These are phyloP conservation scores for Oegoconia quadripuncta DNA, from an alignment of 2,888 invertebrate species.

Conservation along the genomic window DNA sequence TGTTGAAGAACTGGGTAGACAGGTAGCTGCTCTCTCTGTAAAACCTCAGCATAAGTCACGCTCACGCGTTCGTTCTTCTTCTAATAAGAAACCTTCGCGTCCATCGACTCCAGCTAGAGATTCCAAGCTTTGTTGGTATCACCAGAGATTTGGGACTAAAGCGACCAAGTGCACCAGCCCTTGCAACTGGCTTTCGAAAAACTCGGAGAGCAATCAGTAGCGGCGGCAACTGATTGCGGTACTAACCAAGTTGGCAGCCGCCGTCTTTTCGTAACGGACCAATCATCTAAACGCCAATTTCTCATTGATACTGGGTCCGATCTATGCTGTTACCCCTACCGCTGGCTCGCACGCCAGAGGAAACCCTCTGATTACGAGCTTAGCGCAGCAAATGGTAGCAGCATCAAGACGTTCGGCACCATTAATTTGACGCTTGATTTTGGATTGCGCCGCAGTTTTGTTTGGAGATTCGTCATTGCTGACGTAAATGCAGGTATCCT, in stretches of 20 bases:
- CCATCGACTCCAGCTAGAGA: background rate
- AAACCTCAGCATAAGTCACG: background rate
- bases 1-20: background rate
- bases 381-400: slow-evolving; percentile 10
- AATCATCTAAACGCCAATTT: slow-evolving; percentile 1
- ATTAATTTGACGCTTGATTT: background rate
- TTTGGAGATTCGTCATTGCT: slow-evolving; percentile 15
- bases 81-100: background rate
- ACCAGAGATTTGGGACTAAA: slow-evolving; percentile 4
- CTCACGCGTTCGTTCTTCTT: background rate
- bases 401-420: slow-evolving; percentile 6
- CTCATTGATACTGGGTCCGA: slow-evolving; percentile 19
- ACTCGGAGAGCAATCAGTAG: slow-evolving; percentile 12
- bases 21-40: background rate
- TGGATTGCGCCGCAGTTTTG: slow-evolving; percentile 13
- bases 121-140: slow-evolving; percentile 5
- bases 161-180: slow-evolving; percentile 8
- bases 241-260: background rate
- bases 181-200: slow-evolving; percentile 11
- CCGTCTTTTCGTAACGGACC: slow-evolving; percentile 13
- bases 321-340: slow-evolving; percentile 14
- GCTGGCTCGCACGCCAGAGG: background rate
- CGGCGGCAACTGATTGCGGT: slow-evolving; percentile 13
- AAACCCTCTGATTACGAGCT: background rate
- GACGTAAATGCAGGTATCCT: slow-evolving; percentile 10